Percentiles rank a stretch among this genome's conserved stretches.
Evolutionary conservation across 2,888 invertebrate genomes (phyloP).

Genomic region (Calameuta filiformis): DNA sequence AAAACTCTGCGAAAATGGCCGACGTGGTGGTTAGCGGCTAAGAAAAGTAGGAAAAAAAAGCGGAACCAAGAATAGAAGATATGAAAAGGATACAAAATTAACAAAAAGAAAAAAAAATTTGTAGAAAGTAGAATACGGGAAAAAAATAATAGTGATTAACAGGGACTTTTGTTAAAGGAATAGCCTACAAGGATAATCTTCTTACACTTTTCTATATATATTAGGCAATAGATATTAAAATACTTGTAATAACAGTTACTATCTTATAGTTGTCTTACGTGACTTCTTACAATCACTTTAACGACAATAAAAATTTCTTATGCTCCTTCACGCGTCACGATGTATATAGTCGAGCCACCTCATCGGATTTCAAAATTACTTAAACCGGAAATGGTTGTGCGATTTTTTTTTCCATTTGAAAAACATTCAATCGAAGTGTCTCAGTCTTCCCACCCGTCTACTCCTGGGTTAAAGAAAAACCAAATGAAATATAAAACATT

Average conservation of each 20-base stretch:
- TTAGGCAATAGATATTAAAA: background rate
- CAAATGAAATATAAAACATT: too few species aligned
- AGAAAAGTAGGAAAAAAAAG: conserved; percentile 10
- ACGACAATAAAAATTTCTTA: background rate
- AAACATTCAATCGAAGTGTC: too few species aligned
- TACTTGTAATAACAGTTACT: background rate
- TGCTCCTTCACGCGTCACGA: background rate
- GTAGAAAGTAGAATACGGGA: background rate
- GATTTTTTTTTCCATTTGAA: too few species aligned
- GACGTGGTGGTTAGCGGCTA: background rate
- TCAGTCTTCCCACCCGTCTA: too few species aligned
- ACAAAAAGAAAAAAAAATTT: background rate
- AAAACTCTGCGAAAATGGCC: conserved; percentile 26
- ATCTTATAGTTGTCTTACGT: background rate
- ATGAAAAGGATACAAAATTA: background rate
- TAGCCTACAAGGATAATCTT: too few species aligned
- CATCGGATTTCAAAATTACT: too few species aligned
- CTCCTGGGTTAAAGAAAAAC: too few species aligned
- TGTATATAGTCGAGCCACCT: background rate
- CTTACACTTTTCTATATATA: background rate
- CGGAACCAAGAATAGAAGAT: background rate
- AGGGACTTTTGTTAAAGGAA: too few species aligned
- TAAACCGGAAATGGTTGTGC: too few species aligned
- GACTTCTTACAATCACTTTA: background rate
- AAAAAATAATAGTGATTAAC: background rate